Evolutionary conservation across 92 coral and sea anemone genomes (phyloP).

Genomic region (Nematostella vectensis): DNA sequence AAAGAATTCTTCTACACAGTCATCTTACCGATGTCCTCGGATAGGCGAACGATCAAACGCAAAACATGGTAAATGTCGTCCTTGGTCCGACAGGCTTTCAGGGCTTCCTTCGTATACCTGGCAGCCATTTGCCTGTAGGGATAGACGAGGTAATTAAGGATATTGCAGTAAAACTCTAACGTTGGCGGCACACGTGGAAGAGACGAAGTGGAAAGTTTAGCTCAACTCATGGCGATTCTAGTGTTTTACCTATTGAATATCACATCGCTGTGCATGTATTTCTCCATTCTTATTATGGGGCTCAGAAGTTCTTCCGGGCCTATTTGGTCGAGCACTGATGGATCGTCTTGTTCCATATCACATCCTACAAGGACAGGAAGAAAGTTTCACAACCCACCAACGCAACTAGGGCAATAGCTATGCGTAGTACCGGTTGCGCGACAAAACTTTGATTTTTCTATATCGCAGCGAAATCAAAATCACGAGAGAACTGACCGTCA

Average conservation of each 20-base stretch:
- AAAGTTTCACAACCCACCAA: too few relatives aligned
- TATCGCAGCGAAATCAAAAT: too few relatives aligned
- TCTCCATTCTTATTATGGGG: slow-evolving; percentile 85
- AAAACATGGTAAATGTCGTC: slow-evolving; percentile 87
- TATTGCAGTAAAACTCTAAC: too few relatives aligned
- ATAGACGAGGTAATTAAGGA: too few relatives aligned
- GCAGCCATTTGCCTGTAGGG: slow-evolving; percentile 91
- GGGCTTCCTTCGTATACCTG: slow-evolving; percentile 82
- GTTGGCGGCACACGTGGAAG: slow-evolving; percentile 3
- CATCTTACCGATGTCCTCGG: slow-evolving; percentile 91
- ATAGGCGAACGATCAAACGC: slow-evolving; percentile 77
- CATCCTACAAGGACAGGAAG: too few relatives aligned
- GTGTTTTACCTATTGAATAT: slow-evolving; percentile 91
- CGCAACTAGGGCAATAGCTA: too few relatives aligned
- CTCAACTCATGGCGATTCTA: too few relatives aligned
- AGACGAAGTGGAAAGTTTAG: neutral
- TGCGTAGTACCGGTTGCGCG: too few relatives aligned
- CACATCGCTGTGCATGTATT: slow-evolving; percentile 94
- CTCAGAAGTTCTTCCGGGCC: slow-evolving; percentile 80
- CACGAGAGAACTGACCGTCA: slow-evolving; percentile 76
- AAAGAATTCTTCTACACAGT: neutral
- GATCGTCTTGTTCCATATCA: slow-evolving; percentile 70
- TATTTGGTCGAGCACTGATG: slow-evolving; percentile 75
- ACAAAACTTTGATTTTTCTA: too few relatives aligned
- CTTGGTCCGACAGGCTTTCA: slow-evolving; percentile 66